Evolutionary conservation across 1,140 invertebrate genomes (phyloP).

Genomic region (Hestina assimilis): DNA sequence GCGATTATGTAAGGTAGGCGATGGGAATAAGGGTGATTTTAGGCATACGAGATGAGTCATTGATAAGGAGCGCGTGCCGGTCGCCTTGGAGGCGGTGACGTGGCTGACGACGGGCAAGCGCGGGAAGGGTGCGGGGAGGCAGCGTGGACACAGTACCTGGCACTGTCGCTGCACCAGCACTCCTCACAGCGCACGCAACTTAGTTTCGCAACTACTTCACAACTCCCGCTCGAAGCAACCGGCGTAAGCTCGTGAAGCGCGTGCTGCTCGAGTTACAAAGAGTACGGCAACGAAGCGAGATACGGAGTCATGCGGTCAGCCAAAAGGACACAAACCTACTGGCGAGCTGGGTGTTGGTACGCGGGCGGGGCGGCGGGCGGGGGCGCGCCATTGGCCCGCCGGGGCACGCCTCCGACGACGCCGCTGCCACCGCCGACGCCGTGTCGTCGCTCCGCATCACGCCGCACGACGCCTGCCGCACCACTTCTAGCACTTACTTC

Average conservation of each 20-base stretch:
- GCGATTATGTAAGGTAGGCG: conserved; percentile 13
- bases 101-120: conserved; percentile 22
- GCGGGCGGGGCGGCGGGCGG: conserved; percentile 62
- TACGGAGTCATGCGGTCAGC: conserved; percentile 79
- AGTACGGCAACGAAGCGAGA: conserved; percentile 77
- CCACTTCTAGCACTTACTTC: conserved; percentile 35
- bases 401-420: conserved; percentile 65
- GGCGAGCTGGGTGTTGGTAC: conserved; percentile 62
- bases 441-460: conserved; percentile 30
- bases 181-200: conserved; percentile 47
- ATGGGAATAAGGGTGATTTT: conserved; percentile 31
- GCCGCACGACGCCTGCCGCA: conserved; percentile 16
- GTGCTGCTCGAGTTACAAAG: conserved; percentile 67
- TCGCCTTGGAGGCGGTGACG: conserved; percentile 41
- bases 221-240: conserved; percentile 42
- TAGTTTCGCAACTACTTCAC: conserved; percentile 58
- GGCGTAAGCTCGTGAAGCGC: conserved; percentile 69
- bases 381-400: conserved; percentile 67
- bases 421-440: conserved; percentile 38
- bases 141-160: conserved; percentile 59
- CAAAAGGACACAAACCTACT: conserved; percentile 80
- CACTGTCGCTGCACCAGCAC: conserved; percentile 56
- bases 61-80: conserved; percentile 49
- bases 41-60: conserved; percentile 51
- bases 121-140: conserved; percentile 38